Evolutionary conservation across 2,113 vertebrate species (phyloP).

Genomic region (Silurus asotus): DNA sequence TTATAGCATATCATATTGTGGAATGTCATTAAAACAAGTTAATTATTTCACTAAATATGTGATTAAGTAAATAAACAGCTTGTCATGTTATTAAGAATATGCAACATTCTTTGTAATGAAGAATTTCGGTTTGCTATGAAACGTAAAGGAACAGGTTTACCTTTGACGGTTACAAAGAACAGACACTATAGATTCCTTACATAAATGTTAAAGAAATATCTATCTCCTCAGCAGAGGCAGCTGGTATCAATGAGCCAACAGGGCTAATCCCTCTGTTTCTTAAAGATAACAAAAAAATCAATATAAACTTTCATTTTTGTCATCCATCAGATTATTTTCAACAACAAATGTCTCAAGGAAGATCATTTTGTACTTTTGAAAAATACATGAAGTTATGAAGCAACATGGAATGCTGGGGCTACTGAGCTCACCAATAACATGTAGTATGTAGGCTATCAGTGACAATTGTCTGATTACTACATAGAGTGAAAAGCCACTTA

Average conservation of each 20-base stretch:
- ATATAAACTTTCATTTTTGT: neutral
- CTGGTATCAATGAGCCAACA: neutral
- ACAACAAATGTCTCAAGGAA: neutral
- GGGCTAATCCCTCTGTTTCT: neutral
- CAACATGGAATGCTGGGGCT: neutral
- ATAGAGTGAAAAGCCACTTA: too few relatives aligned
- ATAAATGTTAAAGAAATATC: neutral
- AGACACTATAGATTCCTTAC: too few relatives aligned
- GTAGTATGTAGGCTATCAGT: too few relatives aligned
- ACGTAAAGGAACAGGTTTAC: too few relatives aligned
- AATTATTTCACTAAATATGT: too few relatives aligned
- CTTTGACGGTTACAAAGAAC: neutral
- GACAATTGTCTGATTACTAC: too few relatives aligned
- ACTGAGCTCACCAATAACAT: neutral
- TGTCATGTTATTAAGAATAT: neutral
- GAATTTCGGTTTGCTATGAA: neutral
- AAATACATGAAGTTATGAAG: neutral
- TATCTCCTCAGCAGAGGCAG: neutral
- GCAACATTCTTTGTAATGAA: neutral
- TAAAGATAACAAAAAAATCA: neutral
- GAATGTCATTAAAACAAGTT: neutral
- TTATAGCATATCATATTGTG: neutral
- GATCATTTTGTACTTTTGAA: neutral
- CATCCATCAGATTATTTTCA: neutral
- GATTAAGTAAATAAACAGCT: neutral